These are phyloP conservation scores for Margarornis squamiger DNA, from an alignment of 2,797 vertebrate species.

Conservation along the genomic window DNA sequence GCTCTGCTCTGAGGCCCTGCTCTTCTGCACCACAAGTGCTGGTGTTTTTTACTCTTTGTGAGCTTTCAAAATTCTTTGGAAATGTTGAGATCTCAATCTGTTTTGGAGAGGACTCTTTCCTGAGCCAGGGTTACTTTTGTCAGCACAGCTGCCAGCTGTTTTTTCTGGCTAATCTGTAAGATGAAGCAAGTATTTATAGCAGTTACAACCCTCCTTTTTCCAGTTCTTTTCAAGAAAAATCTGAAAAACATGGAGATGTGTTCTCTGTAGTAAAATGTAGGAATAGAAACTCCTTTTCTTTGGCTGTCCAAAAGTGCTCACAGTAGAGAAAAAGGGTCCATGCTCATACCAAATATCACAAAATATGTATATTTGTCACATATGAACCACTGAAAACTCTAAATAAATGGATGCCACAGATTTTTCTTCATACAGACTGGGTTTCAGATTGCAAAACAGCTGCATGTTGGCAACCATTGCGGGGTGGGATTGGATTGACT, in stretches of 20 bases:
- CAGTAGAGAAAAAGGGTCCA: accelerated
- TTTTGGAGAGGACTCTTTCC: background rate
- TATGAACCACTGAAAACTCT: background rate
- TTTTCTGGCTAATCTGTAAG: background rate
- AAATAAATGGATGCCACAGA: background rate
- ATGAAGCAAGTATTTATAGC: background rate
- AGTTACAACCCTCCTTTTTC: background rate
- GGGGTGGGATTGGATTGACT: background rate
- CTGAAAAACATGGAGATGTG: background rate
- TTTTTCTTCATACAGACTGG: background rate
- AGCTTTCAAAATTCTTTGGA: background rate
- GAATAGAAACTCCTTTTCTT: background rate
- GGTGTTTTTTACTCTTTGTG: background rate
- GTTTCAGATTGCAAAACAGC: background rate
- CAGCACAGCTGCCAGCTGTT: background rate
- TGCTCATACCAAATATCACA: background rate
- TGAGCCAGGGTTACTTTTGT: background rate
- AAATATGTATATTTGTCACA: background rate
- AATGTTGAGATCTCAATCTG: background rate
- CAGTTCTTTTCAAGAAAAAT: background rate
- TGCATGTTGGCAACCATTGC: background rate
- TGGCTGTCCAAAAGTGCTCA: background rate
- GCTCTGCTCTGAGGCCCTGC: background rate
- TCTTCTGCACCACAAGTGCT: background rate
- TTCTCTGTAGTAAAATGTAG: background rate